Conservation (phyloP, 2,797 vertebrate genomes). For the Chrosomus eos region DNA sequence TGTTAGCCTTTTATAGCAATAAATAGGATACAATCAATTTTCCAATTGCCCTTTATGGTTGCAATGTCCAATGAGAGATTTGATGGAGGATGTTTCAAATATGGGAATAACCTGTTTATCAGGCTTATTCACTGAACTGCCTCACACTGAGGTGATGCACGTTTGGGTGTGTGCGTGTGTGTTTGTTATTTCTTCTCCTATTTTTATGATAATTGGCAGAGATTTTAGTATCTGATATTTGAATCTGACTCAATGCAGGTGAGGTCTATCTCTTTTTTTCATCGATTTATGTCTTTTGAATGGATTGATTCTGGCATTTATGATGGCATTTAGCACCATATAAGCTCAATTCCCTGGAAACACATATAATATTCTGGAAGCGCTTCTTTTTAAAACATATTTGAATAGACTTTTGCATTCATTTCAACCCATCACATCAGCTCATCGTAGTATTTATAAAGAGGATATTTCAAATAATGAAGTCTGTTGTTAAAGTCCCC, state of each 20-base stretch:
- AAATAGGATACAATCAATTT: background rate
- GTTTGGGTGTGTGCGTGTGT: background rate
- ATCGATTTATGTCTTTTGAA: background rate
- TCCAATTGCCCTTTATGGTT: background rate
- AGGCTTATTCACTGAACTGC: background rate
- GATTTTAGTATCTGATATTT: background rate
- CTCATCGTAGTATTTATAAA: background rate
- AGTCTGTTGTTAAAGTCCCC: background rate
- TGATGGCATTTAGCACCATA: background rate
- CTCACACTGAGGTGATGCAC: background rate
- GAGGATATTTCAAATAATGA: background rate
- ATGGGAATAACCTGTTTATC: background rate
- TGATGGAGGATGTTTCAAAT: background rate
- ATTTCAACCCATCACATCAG: background rate
- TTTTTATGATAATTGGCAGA: conserved; percentile 2
- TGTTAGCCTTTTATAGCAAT: background rate
- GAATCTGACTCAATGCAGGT: background rate
- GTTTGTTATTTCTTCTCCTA: background rate
- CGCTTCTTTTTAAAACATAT: conserved; percentile 3
- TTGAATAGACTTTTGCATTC: background rate
- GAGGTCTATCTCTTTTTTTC: background rate
- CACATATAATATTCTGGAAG: background rate
- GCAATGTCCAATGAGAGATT: background rate
- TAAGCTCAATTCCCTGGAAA: background rate
- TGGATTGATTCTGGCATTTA: conserved; percentile 16